Conservation (phyloP, 2,888 invertebrate genomes). For the Eurois occulta region DNA sequence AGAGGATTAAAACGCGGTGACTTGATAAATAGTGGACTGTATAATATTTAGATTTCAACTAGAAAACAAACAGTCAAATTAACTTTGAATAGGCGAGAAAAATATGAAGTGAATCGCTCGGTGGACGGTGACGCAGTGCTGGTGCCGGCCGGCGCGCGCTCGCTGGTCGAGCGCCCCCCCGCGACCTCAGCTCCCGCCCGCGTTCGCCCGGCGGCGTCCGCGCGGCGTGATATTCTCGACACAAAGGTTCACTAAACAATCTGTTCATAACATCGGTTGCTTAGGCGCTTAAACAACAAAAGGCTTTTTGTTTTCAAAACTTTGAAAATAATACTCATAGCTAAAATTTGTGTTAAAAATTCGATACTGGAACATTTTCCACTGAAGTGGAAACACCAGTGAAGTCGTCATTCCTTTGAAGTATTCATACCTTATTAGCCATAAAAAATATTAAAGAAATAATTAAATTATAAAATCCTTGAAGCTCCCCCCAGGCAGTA, state of each 20-base stretch:
- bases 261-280: not conserved
- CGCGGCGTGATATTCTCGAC: too few species aligned
- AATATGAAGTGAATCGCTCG: too few species aligned
- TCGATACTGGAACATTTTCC: conserved; percentile 14
- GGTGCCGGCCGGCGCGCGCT: too few species aligned
- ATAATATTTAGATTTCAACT: too few species aligned
- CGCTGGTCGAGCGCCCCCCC: too few species aligned
- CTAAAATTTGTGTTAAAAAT: conserved; percentile 1
- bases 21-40: too few species aligned
- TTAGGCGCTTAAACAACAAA: not conserved
- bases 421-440: not conserved
- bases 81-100: too few species aligned
- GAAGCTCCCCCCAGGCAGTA: not conserved
- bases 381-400: not conserved
- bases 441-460: conserved; percentile 16
- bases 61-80: too few species aligned
- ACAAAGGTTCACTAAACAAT: not conserved
- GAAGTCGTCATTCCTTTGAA: conserved; percentile 9
- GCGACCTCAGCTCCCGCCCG: too few species aligned
- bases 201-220: too few species aligned
- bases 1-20: too few species aligned
- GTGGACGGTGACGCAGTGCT: too few species aligned
- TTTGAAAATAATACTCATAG: conserved; percentile 10
- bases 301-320: not conserved
- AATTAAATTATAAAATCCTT: conserved; percentile 5